Evolutionary conservation across 2,797 vertebrate genomes (phyloP).

Genomic region (Setipinna tenuifilis): DNA sequence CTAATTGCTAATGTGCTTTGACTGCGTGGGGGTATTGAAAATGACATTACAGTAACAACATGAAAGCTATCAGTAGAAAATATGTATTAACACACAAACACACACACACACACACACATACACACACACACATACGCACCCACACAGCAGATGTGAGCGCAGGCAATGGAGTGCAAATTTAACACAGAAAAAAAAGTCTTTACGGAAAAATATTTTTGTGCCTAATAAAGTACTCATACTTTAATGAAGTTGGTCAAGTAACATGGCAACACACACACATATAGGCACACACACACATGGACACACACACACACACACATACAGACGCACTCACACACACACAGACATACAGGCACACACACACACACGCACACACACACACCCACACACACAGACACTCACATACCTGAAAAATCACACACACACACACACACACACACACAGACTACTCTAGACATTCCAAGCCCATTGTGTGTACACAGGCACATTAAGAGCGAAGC

Average conservation of each 20-base stretch:
- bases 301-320: slow-evolving; percentile 26
- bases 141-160: background rate
- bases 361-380: slow-evolving; percentile 2
- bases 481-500: too few species aligned
- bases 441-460: background rate
- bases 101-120: too few species aligned
- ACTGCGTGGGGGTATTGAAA: background rate
- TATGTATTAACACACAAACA: background rate
- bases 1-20: background rate
- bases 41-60: background rate
- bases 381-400: too few species aligned
- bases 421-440: slow-evolving; percentile 18
- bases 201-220: too few species aligned
- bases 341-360: slow-evolving; percentile 26
- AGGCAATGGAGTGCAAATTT: background rate
- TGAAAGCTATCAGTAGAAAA: background rate
- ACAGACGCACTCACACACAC: slow-evolving; percentile 12
- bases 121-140: background rate
- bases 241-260: too few species aligned
- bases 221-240: too few species aligned
- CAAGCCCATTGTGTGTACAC: too few species aligned
- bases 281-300: slow-evolving; percentile 25
- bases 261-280: background rate
- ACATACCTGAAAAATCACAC: too few species aligned
- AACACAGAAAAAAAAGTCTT: background rate